Evolutionary conservation across 2,113 vertebrate species (phyloP), one percentile per base, ranked within the genome.

Genomic region (Grammomys surdaster): DNA sequence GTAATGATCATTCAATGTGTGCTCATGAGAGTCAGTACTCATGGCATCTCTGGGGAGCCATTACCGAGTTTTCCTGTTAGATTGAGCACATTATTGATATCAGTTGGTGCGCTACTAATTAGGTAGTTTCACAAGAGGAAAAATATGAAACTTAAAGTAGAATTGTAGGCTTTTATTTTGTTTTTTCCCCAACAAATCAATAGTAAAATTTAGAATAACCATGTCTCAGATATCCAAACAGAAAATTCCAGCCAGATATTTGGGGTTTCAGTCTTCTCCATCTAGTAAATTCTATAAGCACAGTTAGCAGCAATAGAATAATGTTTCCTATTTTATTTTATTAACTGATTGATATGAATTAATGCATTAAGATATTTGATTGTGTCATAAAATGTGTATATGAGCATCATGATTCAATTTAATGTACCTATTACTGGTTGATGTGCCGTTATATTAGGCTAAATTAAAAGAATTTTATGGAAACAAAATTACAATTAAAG

Each of bases 341-440:
- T 99, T 98, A 99, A 99, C 98, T 99, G 98, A 99, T 98, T 98
- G 98, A 98, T 98, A 98, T 98, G 98, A 99, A 99, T 99, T 99
- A 99, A 98, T 98, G 98, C 98, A 98, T 99, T 98, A 98, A 97
- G 98, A 98, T 99, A 99, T 99, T 99, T 99, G 98, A 99, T 98
- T 99, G 97, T 99, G 98, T 98, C 98, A 98, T 99, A 99, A 99
- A 99, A 99, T 98, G 98, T 98, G 98, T 99, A 98, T 98, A 98
- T 98, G 98, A 99, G 98, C 98, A 98, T 98, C 98, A 99, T 99
- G 98, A 99, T 98, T 99, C 99, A 99, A 99, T 99, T 99, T 99
- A 99, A 99, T 99, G 98, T 98, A 98, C 98, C 98, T 98, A 99
- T 99, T 99, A 99, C 98, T 98, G 98, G 98, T 98, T 99, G 98